Evolutionary conservation across 2,888 invertebrate species (phyloP).

Genomic region (Alloplasta piceator): DNA sequence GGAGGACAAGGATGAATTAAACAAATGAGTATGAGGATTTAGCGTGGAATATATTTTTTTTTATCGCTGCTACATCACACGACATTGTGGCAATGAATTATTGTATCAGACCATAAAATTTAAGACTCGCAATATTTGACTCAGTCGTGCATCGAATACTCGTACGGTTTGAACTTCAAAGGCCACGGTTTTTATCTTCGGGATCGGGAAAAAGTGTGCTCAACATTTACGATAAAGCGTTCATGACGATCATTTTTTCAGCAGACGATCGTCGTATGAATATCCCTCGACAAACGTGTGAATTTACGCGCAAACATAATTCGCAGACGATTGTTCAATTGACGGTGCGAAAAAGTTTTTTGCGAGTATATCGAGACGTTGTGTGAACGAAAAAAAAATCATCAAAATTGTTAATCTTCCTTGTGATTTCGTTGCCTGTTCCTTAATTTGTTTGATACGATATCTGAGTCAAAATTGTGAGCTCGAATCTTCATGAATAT

Average conservation of each 20-base stretch:
- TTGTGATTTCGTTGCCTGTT: too few relatives aligned
- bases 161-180: slow-evolving; percentile 7
- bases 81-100: slow-evolving; percentile 19
- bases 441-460: too few relatives aligned
- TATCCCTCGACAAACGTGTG: slow-evolving; percentile 1
- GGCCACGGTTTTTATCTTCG: slow-evolving; percentile 15
- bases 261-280: slow-evolving; percentile 14
- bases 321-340: slow-evolving; percentile 4
- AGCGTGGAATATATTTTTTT: slow-evolving; percentile 22
- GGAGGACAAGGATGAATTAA: slow-evolving; percentile 20
- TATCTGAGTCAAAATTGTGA: too few relatives aligned
- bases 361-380: not conserved
- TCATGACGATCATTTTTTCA: slow-evolving; percentile 16
- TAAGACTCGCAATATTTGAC: slow-evolving; percentile 12
- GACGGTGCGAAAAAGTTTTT: not conserved
- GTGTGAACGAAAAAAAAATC: too few relatives aligned
- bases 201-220: slow-evolving; percentile 35
- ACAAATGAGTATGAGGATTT: slow-evolving; percentile 9
- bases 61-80: not conserved
- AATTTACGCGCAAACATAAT: slow-evolving; percentile 35
- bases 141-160: not conserved
- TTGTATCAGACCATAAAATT: slow-evolving; percentile 14
- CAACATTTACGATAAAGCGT: slow-evolving; percentile 45
- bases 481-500: too few relatives aligned
- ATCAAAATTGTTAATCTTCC: too few relatives aligned